phyloP scores from a whole-genome alignment of 1,140 invertebrate genomes.

The Druon quercuslanigerum region DNA sequence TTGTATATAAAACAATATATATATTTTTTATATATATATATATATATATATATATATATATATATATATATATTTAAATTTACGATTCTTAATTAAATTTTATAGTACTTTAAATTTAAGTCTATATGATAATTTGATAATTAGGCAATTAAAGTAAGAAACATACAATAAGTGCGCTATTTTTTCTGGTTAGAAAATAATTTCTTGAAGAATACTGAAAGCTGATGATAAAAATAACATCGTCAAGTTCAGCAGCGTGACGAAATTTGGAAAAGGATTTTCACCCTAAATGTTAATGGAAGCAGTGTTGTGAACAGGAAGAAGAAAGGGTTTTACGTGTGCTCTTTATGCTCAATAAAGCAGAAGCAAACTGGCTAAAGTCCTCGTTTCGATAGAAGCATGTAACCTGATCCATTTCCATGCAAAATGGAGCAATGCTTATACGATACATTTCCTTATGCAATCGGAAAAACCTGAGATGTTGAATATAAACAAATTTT shows the following conservation, averaged over 20 bases:
- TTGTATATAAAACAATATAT: too few relatives aligned
- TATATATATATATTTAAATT: too few relatives aligned
- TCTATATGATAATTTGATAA: too few relatives aligned
- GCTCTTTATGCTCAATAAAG: slow-evolving; percentile 21
- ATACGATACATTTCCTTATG: neutral
- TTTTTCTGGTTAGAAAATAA: too few relatives aligned
- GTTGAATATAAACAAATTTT: slow-evolving; percentile 25
- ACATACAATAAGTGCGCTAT: too few relatives aligned
- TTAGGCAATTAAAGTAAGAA: too few relatives aligned
- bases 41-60: too few relatives aligned
- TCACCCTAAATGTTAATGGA: slow-evolving; percentile 5
- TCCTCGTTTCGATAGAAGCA: slow-evolving; percentile 2
- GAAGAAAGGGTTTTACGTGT: neutral
- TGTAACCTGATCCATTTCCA: neutral
- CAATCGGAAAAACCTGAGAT: slow-evolving; percentile 12
- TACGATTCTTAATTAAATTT: too few relatives aligned
- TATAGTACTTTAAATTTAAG: too few relatives aligned
- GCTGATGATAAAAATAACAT: neutral
- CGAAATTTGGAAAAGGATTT: slow-evolving; percentile 6
- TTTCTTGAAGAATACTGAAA: neutral
- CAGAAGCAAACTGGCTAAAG: slow-evolving; percentile 23
- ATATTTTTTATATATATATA: too few relatives aligned
- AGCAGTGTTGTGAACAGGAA: slow-evolving; percentile 19
- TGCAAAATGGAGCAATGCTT: neutral
- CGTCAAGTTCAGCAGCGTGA: slow-evolving; percentile 17